Evolutionary conservation across 2,888 invertebrate genomes (phyloP), one percentile per base, ranked within the genome.

Genomic region (Alloscopus bannaensis): DNA sequence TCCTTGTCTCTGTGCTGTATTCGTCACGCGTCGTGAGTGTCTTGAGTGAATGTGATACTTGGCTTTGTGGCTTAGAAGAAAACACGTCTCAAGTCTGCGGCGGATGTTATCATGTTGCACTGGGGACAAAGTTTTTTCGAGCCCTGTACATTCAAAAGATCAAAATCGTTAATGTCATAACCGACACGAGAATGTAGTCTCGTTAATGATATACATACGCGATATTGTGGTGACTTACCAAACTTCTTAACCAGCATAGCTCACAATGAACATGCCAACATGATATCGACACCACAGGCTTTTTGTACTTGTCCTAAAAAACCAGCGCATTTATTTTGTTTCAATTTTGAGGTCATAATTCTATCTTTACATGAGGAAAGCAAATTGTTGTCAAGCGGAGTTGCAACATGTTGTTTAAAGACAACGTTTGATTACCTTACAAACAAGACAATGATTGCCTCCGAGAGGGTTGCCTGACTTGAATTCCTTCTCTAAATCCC

Each of bases 221-320:
- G n/a, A n/a, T n/a, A n/a, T n/a, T n/a, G n/a, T n/a, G n/a, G n/a
- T n/a, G 28, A 88, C 90, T 89, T 87, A 92, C 92, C 90, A 92
- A 87, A 55, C 93, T 92, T 87, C 92, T 91, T 28, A 93, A 89
- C 93, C 93, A 94, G 87, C 94, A 94, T 84, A 92, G 91, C 90
- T 97, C 96, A 87, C 98, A 98, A 88, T 97, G 95, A 0, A 97
- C 97, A 88, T 98, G 98, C 97, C 97, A 98, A 88, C 98, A 98
- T 87, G 95, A 95, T 80, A 97, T 94, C 0, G 97, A 97, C 68
- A 96, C 95, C 4, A 96, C 93, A 0, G 97, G 96, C 47, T 94
- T 94, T 71, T 91, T 91, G 88, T 95, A 95, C 31, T 93, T 91
- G 68, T 95, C 96, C 92, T 92, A 87, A 6, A 89, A 55, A 36